Percentiles rank a stretch among this genome's conserved stretches.
phyloP scores from a whole-genome alignment of 2,113 vertebrate species.

The Triplophysa rosa region DNA sequence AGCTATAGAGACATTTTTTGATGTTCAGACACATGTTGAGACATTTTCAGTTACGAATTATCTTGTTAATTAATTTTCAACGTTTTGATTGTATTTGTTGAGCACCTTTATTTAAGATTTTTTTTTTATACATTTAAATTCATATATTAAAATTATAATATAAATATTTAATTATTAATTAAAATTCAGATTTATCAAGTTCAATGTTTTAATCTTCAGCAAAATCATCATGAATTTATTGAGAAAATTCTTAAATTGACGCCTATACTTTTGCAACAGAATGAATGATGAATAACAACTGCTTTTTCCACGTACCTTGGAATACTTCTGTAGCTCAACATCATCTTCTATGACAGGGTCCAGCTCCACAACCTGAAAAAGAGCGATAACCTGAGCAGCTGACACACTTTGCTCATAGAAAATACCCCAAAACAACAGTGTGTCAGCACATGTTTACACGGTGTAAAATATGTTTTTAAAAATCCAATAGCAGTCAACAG shows the following conservation, averaged over 20 bases:
- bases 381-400: background rate
- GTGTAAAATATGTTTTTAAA: background rate
- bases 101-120: too few relatives aligned
- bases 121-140: too few relatives aligned
- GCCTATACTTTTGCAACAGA: background rate
- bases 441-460: slow-evolving; percentile 19
- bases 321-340: slow-evolving; percentile 89
- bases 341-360: slow-evolving; percentile 87
- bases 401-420: background rate
- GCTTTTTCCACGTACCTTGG: slow-evolving; percentile 78
- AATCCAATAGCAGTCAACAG: slow-evolving; percentile 25
- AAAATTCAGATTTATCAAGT: too few relatives aligned
- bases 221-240: too few relatives aligned
- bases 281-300: background rate
- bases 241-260: too few relatives aligned
- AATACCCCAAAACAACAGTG: slow-evolving; percentile 18
- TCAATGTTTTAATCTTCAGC: too few relatives aligned
- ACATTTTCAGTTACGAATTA: background rate
- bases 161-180: too few relatives aligned
- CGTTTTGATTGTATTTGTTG: too few relatives aligned
- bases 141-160: too few relatives aligned
- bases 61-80: too few relatives aligned
- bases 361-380: slow-evolving; percentile 82
- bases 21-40: background rate
- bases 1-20: slow-evolving; percentile 70